Percentiles rank a stretch among this genome's conserved stretches.
Evolutionary conservation across 2,888 invertebrate species (phyloP).

Genomic region (Tanypteryx hageni): DNA sequence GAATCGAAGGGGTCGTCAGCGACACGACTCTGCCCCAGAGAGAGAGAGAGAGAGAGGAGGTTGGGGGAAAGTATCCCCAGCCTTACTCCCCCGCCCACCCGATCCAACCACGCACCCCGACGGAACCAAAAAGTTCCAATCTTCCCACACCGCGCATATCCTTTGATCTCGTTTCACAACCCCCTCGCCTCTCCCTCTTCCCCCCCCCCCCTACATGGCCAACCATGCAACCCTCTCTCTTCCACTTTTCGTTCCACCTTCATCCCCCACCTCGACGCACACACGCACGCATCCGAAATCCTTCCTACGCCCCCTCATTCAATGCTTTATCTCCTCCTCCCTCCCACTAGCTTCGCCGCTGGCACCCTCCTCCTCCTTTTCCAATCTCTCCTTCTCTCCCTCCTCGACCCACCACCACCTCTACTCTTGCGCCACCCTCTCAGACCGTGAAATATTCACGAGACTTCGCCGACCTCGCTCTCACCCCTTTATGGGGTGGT

Average conservation of each 20-base stretch:
- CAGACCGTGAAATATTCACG: slow-evolving; percentile 63
- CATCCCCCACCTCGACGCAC: too few species aligned
- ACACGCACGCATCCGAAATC: too few species aligned
- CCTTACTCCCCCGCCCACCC: neutral
- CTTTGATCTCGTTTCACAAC: slow-evolving; percentile 51
- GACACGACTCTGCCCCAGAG: neutral
- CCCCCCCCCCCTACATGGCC: neutral
- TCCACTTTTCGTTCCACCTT: too few species aligned
- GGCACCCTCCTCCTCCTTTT: neutral
- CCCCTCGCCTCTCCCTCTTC: neutral
- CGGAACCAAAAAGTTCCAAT: slow-evolving; percentile 27
- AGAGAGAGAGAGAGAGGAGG: neutral
- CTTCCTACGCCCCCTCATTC: neutral
- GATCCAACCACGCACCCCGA: neutral
- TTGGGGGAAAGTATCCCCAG: neutral
- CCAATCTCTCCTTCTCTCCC: neutral
- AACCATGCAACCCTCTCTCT: too few species aligned
- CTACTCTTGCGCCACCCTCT: neutral
- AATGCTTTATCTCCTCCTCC: neutral
- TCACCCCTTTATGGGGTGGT: slow-evolving; percentile 41
- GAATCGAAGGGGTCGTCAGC: slow-evolving; percentile 62
- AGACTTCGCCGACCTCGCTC: slow-evolving; percentile 36
- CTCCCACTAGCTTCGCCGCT: neutral
- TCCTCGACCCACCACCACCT: neutral
- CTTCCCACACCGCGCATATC: slow-evolving; percentile 50